Conservation (phyloP, 2,113 vertebrate species). For the Atractosteus spatula region DNA sequence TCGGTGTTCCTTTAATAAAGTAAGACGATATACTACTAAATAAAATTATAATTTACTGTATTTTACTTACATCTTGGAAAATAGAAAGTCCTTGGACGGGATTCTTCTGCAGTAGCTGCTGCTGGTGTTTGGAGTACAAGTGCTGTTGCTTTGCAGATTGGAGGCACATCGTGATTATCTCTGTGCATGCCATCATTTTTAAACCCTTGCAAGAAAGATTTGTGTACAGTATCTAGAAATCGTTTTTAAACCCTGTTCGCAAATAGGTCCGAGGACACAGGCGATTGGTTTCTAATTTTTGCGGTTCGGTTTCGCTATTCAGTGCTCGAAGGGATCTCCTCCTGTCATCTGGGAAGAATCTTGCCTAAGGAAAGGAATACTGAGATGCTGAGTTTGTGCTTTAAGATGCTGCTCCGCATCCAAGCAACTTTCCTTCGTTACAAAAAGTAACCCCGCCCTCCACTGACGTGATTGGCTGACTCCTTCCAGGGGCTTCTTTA, state of each 20-base stretch:
- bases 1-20: too few relatives aligned
- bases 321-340: background rate
- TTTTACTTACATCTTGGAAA: conserved; percentile 70
- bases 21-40: too few relatives aligned
- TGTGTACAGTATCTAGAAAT: background rate
- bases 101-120: conserved; percentile 43
- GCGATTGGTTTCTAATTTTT: too few relatives aligned
- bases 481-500: conserved; percentile 12
- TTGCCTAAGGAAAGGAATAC: background rate
- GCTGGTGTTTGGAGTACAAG: conserved; percentile 55
- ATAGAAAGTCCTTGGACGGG: conserved; percentile 62
- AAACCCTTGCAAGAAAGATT: background rate
- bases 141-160: conserved; percentile 73
- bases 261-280: too few relatives aligned
- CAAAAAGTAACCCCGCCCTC: conserved; percentile 39
- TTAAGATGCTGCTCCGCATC: conserved; percentile 35
- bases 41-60: background rate
- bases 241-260: background rate
- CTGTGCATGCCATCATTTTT: conserved; percentile 71
- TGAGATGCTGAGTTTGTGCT: background rate
- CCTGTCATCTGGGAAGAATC: background rate
- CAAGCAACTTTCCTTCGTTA: conserved; percentile 51
- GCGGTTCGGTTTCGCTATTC: too few relatives aligned
- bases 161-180: conserved; percentile 76
- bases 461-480: conserved; percentile 47